Conservation (phyloP, 2,113 vertebrate species). For the Pangasianodon gigas region DNA sequence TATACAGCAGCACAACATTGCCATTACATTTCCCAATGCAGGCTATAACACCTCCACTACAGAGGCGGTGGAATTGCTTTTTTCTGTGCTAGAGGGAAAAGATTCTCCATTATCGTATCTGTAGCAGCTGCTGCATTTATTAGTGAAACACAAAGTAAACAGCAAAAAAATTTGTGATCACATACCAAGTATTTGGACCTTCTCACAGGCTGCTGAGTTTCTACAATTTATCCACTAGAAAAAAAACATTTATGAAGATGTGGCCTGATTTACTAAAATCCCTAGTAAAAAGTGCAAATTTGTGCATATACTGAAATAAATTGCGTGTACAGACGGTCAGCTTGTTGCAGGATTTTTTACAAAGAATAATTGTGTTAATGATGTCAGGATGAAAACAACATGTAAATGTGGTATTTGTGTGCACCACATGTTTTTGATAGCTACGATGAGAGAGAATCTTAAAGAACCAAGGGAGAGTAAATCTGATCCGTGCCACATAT, state of each 20-base stretch:
- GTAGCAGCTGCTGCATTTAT: neutral
- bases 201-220: neutral
- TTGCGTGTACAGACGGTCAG: neutral
- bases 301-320: neutral
- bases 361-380: neutral
- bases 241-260: neutral
- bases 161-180: neutral
- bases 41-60: neutral
- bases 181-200: neutral
- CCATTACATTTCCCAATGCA: neutral
- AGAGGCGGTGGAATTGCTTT: neutral
- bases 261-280: neutral
- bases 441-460: neutral
- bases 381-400: neutral
- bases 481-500: neutral
- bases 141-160: neutral
- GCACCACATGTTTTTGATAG: neutral
- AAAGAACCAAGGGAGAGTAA: neutral
- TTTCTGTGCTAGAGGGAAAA: neutral
- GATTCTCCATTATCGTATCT: slow-evolving; percentile 12
- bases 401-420: neutral
- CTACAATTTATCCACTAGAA: too few relatives aligned
- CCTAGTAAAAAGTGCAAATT: neutral
- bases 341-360: neutral
- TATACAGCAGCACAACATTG: neutral